Base-by-base conservation (phyloP, 1,140 invertebrate genomes). In the Drosophila oshimai region DNA sequence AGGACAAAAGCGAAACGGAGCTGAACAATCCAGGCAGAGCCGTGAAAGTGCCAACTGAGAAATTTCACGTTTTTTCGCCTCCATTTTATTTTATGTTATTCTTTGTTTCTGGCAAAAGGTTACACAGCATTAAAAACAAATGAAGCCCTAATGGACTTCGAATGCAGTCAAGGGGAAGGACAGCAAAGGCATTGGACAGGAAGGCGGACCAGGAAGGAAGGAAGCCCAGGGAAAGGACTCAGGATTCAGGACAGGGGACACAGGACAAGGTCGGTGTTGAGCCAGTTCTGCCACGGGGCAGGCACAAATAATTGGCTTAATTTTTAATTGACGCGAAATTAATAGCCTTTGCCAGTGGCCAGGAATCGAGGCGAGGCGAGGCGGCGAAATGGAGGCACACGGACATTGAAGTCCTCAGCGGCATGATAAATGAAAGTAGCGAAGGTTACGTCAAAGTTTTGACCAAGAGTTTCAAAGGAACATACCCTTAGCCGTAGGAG, bases 311-410 rank as follows among this genome's bases (percentile, higher is more conserved):
- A 86, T 86, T 86, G 81, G 81, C 81, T 86, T 86, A 76, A 86
- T 87, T 86, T 86, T 86, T 87, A 86, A 86, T 86, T 86, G 81
- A 87, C 81, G 81, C 76, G 81, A 86, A 86, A 86, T 86, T 86
- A 86, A 86, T 86, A 80, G 81, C 81, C 61, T 86, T 39, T 57
- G 79, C 78, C 57, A 64, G 51, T 31, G 58, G 49, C 33, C 36
- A 49, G 47, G 37, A 58, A 60, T 41, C 34, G 54, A 34, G 54
- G 42, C 42, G 54, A 34, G 54, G 42, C 42, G 18, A 39, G 58
- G 58, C 37, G 42, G 13, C 22, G 26, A 64, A 65, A 65, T 41
- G 31, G 60, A 50, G 36, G 58, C 62, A 31, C 58, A 41, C 42
- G 24, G 26, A 24, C 61, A 39, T 13, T 20, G 18, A 36, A 65